phyloP scores from a whole-genome alignment of 2,113 vertebrate species.

The Triplophysa rosa region DNA sequence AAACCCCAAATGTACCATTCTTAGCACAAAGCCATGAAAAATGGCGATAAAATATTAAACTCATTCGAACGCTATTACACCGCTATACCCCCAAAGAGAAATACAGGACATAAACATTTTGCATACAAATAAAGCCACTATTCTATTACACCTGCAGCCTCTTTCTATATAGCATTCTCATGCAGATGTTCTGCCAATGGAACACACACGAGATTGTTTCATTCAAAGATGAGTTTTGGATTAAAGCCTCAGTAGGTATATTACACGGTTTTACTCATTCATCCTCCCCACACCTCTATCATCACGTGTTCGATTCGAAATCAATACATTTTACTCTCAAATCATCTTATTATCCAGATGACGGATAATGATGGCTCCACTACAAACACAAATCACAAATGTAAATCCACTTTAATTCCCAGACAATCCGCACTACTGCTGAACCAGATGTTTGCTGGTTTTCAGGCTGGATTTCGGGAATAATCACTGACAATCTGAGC shows the following conservation, averaged over 20 bases:
- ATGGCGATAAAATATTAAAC: slow-evolving; percentile 20
- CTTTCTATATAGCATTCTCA: neutral
- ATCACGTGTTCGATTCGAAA: neutral
- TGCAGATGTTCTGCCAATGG: slow-evolving; percentile 12
- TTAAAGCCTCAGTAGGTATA: slow-evolving; percentile 33
- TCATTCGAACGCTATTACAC: neutral
- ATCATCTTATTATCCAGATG: slow-evolving; percentile 7
- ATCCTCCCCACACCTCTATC: neutral
- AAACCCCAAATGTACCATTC: neutral
- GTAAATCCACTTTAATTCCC: slow-evolving; percentile 12
- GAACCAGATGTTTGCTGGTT: neutral
- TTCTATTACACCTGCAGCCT: neutral
- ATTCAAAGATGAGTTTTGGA: slow-evolving; percentile 27
- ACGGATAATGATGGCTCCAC: neutral
- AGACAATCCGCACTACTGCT: neutral
- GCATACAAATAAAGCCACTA: neutral
- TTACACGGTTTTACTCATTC: slow-evolving; percentile 4
- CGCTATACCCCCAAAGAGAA: slow-evolving; percentile 1
- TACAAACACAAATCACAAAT: slow-evolving; percentile 10
- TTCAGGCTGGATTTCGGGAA: neutral
- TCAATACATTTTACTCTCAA: neutral
- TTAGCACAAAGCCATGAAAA: slow-evolving; percentile 20
- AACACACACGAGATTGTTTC: neutral
- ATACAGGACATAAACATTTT: slow-evolving; percentile 17
- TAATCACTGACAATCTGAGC: neutral